Base-by-base conservation (phyloP, 2,888 invertebrate genomes). In the Andrena fulva region DNA sequence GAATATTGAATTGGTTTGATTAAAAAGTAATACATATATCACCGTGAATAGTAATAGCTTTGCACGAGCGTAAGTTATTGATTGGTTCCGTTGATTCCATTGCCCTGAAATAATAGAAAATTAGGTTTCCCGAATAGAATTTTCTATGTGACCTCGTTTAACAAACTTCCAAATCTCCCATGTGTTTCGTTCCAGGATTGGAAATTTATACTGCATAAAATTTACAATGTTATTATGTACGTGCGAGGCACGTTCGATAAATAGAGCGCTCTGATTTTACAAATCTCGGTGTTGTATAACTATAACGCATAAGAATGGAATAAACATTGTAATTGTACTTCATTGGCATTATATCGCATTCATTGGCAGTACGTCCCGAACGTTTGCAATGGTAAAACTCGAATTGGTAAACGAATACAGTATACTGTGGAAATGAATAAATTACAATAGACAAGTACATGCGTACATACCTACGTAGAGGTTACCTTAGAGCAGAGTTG, bases 81-180 rank as follows among this genome's bases (percentile, higher is more conserved):
- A 73, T 56, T 66, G 27, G 59, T 59, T 56, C 27, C 6, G 20
- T 33, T 35, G 59, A 66, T 68, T 77, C 42, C 24, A 52, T 78
- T 56, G 12, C 24, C 59, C 6, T 52, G 12, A 48, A 31, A 63
- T 62, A 48, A 72, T 69, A 63, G 56, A 80, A 63, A 72, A 80
- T 80, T 79, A 80, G 80, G 66, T 71, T 76, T 68, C 80, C 54
- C 27, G 72, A 80, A 80, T 80, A 64, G 80, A 80, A 79, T 80
- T 80, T 79, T 52, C 48, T 67, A 79, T 80, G 80, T 72, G 80
- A 79, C 71, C 80, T 56, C 62, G 56, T 80, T 80, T 8, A 72
- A 59, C 71, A 71, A 80, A 79, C 31, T 72, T 79, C n/a, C 20
- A 71, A 79, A 72, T 59, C 62, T 69, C 54, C 73, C 68, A 50